A percentile compares a stretch with the other conserved stretches of the same genome.
These are phyloP conservation scores for Gambusia yucatana DNA, from an alignment of 2,797 vertebrate species.

Conservation along the genomic window DNA sequence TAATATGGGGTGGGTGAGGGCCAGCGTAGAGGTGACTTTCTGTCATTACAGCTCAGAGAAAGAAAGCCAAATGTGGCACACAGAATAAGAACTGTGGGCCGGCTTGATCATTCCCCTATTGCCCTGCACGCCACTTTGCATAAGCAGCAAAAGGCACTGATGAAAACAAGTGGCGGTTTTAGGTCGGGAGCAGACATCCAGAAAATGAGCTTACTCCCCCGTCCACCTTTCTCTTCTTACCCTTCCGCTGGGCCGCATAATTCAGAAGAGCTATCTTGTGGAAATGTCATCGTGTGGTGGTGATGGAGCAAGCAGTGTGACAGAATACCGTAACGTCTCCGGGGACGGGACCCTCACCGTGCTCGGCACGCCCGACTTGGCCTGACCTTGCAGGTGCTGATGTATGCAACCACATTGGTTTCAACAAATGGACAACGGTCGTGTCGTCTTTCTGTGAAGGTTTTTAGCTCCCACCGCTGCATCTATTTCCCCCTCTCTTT, in stretches of 20 bases:
- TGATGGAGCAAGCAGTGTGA: slow-evolving; percentile 76
- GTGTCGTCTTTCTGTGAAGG: slow-evolving; percentile 49
- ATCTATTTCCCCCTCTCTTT: slow-evolving; percentile 36
- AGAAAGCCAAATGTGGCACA: slow-evolving; percentile 46
- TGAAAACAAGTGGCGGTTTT: slow-evolving; percentile 82
- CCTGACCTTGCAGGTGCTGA: slow-evolving; percentile 80
- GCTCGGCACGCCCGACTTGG: slow-evolving; percentile 63
- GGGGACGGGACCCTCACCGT: slow-evolving; percentile 61
- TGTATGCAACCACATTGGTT: slow-evolving; percentile 68
- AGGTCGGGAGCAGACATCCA: slow-evolving; percentile 79
- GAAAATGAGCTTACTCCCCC: slow-evolving; percentile 73
- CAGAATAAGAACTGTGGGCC: slow-evolving; percentile 63
- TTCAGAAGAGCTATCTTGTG: slow-evolving; percentile 79
- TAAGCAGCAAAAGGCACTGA: slow-evolving; percentile 76
- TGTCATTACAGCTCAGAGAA: slow-evolving; percentile 65
- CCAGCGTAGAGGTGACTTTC: slow-evolving; percentile 72
- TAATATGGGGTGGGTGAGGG: slow-evolving; percentile 74
- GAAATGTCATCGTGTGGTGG: slow-evolving; percentile 80
- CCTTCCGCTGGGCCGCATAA: slow-evolving; percentile 76
- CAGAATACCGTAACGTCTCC: slow-evolving; percentile 71
- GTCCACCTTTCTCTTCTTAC: slow-evolving; percentile 61
- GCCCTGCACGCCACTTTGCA: slow-evolving; percentile 72
- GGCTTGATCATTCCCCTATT: slow-evolving; percentile 75
- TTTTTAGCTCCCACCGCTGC: slow-evolving; percentile 12
- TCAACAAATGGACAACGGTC: slow-evolving; percentile 65